These are phyloP conservation scores for Macrosiphum euphorbiae DNA, from an alignment of 2,888 invertebrate species.

Conservation along the genomic window DNA sequence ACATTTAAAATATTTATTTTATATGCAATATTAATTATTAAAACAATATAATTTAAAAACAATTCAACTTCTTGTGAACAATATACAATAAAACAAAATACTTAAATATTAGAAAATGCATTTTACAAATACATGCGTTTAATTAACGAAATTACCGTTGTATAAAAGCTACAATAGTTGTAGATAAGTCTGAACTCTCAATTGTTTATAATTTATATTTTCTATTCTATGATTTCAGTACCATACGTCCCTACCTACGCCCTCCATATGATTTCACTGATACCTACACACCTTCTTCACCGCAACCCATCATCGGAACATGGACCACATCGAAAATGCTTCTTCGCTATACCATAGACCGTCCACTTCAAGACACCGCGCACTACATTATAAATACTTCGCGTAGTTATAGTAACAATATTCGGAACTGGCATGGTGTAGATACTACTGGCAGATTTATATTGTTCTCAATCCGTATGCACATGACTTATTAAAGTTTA, in stretches of 20 bases:
- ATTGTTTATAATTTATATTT: background rate
- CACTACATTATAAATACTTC: background rate
- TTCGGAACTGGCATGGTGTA: background rate
- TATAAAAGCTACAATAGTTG: background rate
- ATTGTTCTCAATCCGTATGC: background rate
- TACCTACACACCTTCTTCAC: background rate
- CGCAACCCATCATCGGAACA: background rate
- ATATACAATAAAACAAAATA: background rate
- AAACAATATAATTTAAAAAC: background rate
- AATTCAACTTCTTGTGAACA: background rate
- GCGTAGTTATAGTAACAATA: background rate
- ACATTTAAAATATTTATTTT: background rate
- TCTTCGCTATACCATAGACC: background rate
- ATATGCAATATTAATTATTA: background rate
- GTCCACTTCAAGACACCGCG: background rate
- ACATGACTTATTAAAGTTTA: background rate
- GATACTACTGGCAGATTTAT: background rate
- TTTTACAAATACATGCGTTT: background rate
- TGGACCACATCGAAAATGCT: background rate
- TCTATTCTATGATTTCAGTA: slow-evolving; percentile 29
- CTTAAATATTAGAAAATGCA: background rate
- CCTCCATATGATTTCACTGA: background rate
- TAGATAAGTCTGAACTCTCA: background rate
- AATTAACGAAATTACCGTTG: background rate
- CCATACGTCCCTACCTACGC: background rate